Evolutionary conservation across 2,888 invertebrate species (phyloP).

Genomic region (Amphipyra tragopoginis): DNA sequence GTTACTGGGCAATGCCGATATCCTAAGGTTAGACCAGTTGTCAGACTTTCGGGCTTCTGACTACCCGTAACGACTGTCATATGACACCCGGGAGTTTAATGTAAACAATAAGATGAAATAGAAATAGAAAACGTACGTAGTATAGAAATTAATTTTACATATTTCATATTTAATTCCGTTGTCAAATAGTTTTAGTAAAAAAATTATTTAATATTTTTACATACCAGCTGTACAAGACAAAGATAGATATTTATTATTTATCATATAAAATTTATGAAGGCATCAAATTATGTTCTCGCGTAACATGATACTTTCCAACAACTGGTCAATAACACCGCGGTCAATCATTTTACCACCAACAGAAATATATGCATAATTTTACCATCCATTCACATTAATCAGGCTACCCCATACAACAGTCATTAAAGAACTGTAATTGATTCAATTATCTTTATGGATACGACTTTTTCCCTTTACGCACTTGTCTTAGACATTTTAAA

Average conservation of each 20-base stretch:
- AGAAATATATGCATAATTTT: constrained; percentile 15
- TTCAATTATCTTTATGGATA: background rate
- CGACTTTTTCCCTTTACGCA: background rate
- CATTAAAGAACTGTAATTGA: background rate
- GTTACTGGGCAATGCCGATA: no score
- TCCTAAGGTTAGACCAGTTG: no score
- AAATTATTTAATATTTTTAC: constrained; percentile 1
- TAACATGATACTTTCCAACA: constrained; percentile 39
- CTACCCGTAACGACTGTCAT: no score
- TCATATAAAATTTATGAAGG: constrained; percentile 13
- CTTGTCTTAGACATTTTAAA: constrained; percentile 31
- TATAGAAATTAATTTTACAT: constrained; percentile 21
- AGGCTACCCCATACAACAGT: constrained; percentile 1
- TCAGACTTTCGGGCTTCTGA: no score
- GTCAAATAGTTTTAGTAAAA: background rate
- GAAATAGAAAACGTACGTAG: constrained; percentile 3
- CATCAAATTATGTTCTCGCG: constrained; percentile 10
- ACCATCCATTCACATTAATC: constrained; percentile 4
- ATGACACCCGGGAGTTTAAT: no score
- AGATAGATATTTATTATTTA: constrained; percentile 20
- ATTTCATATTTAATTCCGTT: constrained; percentile 17
- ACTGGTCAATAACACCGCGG: constrained; percentile 1
- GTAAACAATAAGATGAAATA: constrained; percentile 11
- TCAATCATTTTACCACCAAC: constrained; percentile 29
- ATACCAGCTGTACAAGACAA: no score